These are phyloP conservation scores for Piscicola geometra DNA, from an alignment of 2,888 invertebrate species.

Conservation along the genomic window DNA sequence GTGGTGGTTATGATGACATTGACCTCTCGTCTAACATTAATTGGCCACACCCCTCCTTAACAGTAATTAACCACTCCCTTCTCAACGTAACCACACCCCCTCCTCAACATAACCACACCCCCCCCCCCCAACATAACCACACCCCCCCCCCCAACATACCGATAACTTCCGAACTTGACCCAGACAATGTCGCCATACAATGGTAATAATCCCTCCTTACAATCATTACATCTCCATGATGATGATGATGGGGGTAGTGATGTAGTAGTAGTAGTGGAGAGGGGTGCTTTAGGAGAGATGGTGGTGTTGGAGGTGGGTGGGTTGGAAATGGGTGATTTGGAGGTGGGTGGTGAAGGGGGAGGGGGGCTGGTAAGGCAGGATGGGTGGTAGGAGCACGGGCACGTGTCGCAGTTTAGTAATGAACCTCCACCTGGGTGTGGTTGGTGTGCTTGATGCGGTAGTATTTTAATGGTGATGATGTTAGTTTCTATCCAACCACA, in stretches of 20 bases:
- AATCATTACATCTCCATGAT: conserved; percentile 81
- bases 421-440: conserved; percentile 62
- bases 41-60: no score
- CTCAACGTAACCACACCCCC: no score
- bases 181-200: conserved; percentile 89
- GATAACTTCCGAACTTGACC: conserved; percentile 79
- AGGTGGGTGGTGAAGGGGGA: background rate
- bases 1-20: no score
- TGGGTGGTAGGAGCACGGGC: conserved; percentile 84
- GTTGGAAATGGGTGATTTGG: conserved; percentile 65
- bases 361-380: conserved; percentile 65
- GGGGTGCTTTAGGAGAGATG: conserved; percentile 6
- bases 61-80: no score
- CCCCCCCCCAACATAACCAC: no score
- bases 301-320: conserved; percentile 62
- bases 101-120: no score
- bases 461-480: no score
- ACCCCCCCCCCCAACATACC: no score
- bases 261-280: background rate
- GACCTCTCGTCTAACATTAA: no score
- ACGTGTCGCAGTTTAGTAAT: conserved; percentile 84
- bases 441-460: no score
- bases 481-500: no score
- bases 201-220: conserved; percentile 78
- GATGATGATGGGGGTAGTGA: conserved; percentile 59